phyloP scores from a whole-genome alignment of 2,797 vertebrate genomes.

The Pseudomugil tenellus region DNA sequence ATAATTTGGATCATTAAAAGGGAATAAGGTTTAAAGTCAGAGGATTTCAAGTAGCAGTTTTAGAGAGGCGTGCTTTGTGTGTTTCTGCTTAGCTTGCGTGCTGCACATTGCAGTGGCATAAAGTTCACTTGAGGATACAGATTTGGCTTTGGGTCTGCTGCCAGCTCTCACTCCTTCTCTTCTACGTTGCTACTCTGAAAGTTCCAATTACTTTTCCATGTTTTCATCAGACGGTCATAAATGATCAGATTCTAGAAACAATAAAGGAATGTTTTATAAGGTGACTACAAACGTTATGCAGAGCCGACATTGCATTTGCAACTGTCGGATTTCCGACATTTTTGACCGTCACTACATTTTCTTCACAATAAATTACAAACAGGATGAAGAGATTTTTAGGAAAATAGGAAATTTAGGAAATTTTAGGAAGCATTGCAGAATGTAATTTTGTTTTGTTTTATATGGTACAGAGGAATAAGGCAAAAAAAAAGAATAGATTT shows the following conservation, averaged over 20 bases:
- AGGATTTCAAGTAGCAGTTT: neutral
- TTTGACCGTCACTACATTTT: neutral
- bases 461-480: neutral
- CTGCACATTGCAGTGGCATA: slow-evolving; percentile 43
- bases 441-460: neutral
- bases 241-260: slow-evolving; percentile 8
- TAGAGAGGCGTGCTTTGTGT: slow-evolving; percentile 6
- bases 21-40: neutral
- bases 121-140: slow-evolving; percentile 73
- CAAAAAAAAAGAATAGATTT: neutral
- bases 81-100: slow-evolving; percentile 28
- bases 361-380: neutral
- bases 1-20: slow-evolving; percentile 5
- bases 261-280: neutral
- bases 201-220: slow-evolving; percentile 1
- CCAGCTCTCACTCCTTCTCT: slow-evolving; percentile 49
- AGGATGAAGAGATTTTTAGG: neutral
- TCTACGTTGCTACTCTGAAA: slow-evolving; percentile 19
- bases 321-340: neutral
- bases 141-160: slow-evolving; percentile 49
- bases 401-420: too few species aligned
- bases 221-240: slow-evolving; percentile 14
- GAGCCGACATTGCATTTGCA: neutral
- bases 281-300: neutral
- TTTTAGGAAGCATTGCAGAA: neutral